Evolutionary conservation across 1,140 invertebrate genomes (phyloP).

Genomic region (Drosophila watanabei): DNA sequence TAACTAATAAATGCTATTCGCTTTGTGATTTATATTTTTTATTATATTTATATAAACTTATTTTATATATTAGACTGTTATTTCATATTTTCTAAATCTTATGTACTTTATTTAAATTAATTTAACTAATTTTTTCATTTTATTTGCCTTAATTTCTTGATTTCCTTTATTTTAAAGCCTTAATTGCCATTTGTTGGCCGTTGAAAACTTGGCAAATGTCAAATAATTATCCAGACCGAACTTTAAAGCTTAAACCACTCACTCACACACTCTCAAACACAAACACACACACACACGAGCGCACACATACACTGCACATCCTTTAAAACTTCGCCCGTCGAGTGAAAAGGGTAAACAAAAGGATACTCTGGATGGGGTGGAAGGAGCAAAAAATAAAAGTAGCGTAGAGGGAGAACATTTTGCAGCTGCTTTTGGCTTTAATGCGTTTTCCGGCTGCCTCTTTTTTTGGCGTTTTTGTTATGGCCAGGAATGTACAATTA

Average conservation of each 20-base stretch:
- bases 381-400: background rate
- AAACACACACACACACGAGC: constrained; percentile 11
- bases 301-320: background rate
- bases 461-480: constrained; percentile 1
- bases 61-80: background rate
- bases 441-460: constrained; percentile 27
- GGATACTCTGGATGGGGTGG: constrained; percentile 4
- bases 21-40: background rate
- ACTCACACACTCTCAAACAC: constrained; percentile 1
- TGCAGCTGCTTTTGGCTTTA: constrained; percentile 52
- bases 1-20: background rate
- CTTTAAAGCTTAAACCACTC: constrained; percentile 55
- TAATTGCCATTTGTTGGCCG: constrained; percentile 31
- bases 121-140: too few species aligned
- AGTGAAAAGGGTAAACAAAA: constrained; percentile 48
- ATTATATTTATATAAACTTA: background rate
- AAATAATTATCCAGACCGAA: constrained; percentile 62
- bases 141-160: background rate
- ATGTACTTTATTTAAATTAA: too few species aligned
- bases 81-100: background rate
- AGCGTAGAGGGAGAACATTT: constrained; percentile 9
- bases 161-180: constrained; percentile 35
- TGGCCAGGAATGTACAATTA: constrained; percentile 20
- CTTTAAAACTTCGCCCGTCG: constrained; percentile 45
- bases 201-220: constrained; percentile 22